These are phyloP conservation scores for Melanotaenia maccullochi DNA, from an alignment of 2,797 vertebrate genomes.

Conservation along the genomic window DNA sequence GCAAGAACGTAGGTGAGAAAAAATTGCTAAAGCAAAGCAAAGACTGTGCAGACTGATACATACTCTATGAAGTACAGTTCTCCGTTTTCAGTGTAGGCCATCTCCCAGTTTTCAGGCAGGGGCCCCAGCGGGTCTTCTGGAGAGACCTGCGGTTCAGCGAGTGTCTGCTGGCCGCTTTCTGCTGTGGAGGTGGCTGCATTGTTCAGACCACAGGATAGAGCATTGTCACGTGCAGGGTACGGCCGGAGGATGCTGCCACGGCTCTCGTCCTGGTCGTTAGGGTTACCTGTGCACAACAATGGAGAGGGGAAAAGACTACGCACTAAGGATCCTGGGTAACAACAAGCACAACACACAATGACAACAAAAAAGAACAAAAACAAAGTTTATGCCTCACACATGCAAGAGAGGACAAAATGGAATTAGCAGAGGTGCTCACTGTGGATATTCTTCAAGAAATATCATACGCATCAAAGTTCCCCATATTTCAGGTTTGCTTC, in stretches of 20 bases:
- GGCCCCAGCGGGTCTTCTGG: conserved; percentile 92
- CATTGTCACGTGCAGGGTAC: conserved; percentile 83
- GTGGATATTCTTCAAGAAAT: conserved; percentile 13
- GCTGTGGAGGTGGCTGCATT: conserved; percentile 88
- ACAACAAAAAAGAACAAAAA: conserved; percentile 51
- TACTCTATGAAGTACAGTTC: conserved; percentile 99
- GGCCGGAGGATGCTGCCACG: conserved; percentile 76
- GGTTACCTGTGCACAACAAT: conserved; percentile 89
- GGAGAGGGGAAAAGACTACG: conserved; percentile 84
- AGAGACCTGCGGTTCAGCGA: conserved; percentile 90
- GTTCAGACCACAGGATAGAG: conserved; percentile 84
- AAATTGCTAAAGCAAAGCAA: conserved; percentile 36
- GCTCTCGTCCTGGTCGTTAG: conserved; percentile 93
- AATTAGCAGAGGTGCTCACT: conserved; percentile 28
- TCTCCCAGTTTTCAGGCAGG: conserved; percentile 99
- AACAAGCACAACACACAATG: conserved; percentile 60
- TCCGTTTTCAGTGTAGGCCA: conserved; percentile 98
- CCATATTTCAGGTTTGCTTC: conserved; percentile 19
- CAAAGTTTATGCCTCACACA: conserved; percentile 60
- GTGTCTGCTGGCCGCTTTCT: conserved; percentile 93
- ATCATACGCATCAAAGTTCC: conserved; percentile 10
- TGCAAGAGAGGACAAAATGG: conserved; percentile 38
- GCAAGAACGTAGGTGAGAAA: conserved; percentile 37
- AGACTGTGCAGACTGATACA: conserved; percentile 54
- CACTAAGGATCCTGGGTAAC: conserved; percentile 82